Evolutionary conservation across 2,113 vertebrate species (phyloP), one percentile per base, ranked within the genome.

Genomic region (Tachysurus vachellii): DNA sequence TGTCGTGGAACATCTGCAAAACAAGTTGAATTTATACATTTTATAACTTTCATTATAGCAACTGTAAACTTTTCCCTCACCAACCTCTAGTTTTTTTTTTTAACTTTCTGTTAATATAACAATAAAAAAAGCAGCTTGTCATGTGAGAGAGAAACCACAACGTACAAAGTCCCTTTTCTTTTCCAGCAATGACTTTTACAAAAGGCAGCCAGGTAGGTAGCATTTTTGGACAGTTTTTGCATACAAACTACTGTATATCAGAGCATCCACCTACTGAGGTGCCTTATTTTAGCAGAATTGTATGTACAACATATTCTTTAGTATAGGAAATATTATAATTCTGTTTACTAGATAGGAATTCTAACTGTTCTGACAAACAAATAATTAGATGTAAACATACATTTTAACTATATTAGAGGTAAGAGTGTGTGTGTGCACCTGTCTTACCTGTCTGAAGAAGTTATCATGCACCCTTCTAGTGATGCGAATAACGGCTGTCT

Each of bases 381-480:
- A 21, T 23, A 50, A 5, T 75, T 50, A 12, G 12, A 75, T 21
- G 19, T 44, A 44, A 23, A 44, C 36, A 21, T 9, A 73, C 17
- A 44, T 21, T 50, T 36, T 2, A 70, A 16, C 1, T 16, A n/a
- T 68, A 17, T 42, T 21, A 12, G 64, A 66, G 47, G 47, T 50
- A 7, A 50, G 11, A 14, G 31, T 54, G 73, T 59, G 88, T 76
- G 36, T 75, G 9, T 42, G 10, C n/a, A n/a, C n/a, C n/a, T n/a
- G n/a, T n/a, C 92, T 95, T 91, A 98, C 98, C 93, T 95, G 94
- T 87, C 94, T 93, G 94, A 99, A 98, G 92, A 98, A 98, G 36
- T 96, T 95, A 4, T 97, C 96, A 28, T 97, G 95, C 64, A 99
- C 87, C 89, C 94, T 91, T 70, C 97, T 94, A 85, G 96, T 96